Evolutionary conservation across 2,888 invertebrate species (phyloP).

Genomic region (Acronicta psi): DNA sequence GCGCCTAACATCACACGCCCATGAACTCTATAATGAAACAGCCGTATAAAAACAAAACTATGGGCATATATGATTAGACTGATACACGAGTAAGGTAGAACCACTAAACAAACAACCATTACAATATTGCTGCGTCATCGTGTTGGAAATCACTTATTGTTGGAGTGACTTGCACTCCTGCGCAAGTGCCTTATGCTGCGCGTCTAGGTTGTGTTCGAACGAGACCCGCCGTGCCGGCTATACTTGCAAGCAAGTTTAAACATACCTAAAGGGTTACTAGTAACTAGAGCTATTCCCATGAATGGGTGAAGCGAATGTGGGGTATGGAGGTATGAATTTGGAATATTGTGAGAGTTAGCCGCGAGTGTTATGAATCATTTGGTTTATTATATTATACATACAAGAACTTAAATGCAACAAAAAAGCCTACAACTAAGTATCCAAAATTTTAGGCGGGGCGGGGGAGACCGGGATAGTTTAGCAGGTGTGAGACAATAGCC

Average conservation of each 20-base stretch:
- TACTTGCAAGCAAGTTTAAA: slow-evolving; percentile 40
- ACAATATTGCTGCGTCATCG: slow-evolving; percentile 85
- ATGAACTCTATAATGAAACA: slow-evolving; percentile 88
- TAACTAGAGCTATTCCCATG: no score
- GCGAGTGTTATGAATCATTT: no score
- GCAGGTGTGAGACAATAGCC: no score
- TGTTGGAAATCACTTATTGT: slow-evolving; percentile 89
- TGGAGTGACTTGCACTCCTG: slow-evolving; percentile 84
- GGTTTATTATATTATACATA: no score
- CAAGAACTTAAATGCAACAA: no score
- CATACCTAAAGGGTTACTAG: no score
- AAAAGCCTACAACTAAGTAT: no score
- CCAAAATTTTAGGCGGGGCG: no score
- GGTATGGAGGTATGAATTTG: no score
- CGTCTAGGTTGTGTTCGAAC: slow-evolving; percentile 63
- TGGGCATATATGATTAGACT: slow-evolving; percentile 88
- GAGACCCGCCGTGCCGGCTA: slow-evolving; percentile 66
- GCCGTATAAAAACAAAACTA: slow-evolving; percentile 88
- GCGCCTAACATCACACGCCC: slow-evolving; percentile 88
- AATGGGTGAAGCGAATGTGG: no score
- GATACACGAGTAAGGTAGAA: slow-evolving; percentile 89
- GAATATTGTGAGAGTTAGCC: no score
- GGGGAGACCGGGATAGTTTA: no score
- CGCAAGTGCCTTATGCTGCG: slow-evolving; percentile 79
- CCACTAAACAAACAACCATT: slow-evolving; percentile 89